A percentile compares a stretch with the other conserved stretches of the same genome.
Evolutionary conservation across 2,888 invertebrate genomes (phyloP).

Genomic region (Melanostoma mellinum): DNA sequence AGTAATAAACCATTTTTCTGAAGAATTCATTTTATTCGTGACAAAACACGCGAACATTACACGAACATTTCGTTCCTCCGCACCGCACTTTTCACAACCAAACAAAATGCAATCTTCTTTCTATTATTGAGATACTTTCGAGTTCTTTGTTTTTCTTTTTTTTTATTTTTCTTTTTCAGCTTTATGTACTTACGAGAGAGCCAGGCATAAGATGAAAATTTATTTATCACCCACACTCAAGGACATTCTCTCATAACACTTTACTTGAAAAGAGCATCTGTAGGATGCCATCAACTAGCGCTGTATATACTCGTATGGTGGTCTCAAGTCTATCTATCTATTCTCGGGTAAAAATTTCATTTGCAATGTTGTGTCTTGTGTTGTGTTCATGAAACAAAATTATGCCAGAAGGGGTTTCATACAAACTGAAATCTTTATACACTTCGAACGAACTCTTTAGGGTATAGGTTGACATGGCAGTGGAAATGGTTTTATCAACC

Average conservation of each 20-base stretch:
- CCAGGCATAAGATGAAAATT: slow-evolving; percentile 19
- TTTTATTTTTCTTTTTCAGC: neutral
- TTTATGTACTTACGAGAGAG: neutral
- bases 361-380: neutral
- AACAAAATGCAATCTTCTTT: slow-evolving; percentile 8
- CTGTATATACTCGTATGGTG: neutral
- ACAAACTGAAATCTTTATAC: neutral
- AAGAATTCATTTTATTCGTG: neutral
- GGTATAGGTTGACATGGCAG: neutral
- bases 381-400: neutral
- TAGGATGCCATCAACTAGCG: neutral
- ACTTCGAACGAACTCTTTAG: neutral
- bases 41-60: neutral
- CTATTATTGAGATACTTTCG: neutral
- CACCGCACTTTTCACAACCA: neutral
- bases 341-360: slow-evolving; percentile 5
- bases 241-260: slow-evolving; percentile 6
- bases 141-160: neutral
- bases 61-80: neutral
- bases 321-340: neutral
- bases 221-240: slow-evolving; percentile 31
- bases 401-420: neutral
- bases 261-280: slow-evolving; percentile 9
- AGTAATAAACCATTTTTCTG: slow-evolving; percentile 7
- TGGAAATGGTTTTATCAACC: too few species aligned